A percentile compares a stretch with the other conserved stretches of the same genome.
Evolutionary conservation across 1,140 invertebrate species (phyloP).

Genomic region (Monomorium pharaonis): DNA sequence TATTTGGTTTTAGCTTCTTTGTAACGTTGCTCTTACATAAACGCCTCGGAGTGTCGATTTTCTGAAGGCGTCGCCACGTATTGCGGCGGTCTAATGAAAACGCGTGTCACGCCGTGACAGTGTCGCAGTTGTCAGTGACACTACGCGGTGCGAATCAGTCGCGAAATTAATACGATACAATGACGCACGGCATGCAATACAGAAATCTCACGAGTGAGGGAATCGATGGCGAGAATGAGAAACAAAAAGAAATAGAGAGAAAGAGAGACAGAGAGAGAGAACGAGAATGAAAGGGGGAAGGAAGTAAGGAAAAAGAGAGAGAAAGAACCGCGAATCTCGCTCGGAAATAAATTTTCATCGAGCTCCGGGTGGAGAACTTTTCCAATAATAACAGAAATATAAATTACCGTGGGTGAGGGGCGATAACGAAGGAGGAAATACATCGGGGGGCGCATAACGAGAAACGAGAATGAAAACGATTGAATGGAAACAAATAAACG

Average conservation of each 20-base stretch:
- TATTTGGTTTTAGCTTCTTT: neutral
- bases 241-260: neutral
- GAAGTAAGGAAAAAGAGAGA: neutral
- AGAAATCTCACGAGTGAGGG: conserved; percentile 6
- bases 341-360: conserved; percentile 58
- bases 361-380: conserved; percentile 30
- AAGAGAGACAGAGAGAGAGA: neutral
- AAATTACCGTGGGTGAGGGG: conserved; percentile 41
- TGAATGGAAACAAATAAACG: conserved; percentile 51
- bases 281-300: neutral
- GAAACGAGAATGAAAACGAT: conserved; percentile 59
- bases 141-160: conserved; percentile 22
- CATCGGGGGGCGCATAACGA: conserved; percentile 44
- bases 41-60: neutral
- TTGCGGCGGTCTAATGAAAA: conserved; percentile 21
- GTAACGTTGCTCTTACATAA: conserved; percentile 25
- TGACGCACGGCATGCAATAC: conserved; percentile 2
- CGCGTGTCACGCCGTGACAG: conserved; percentile 34
- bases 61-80: conserved; percentile 24
- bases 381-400: conserved; percentile 61
- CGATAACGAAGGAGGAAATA: conserved; percentile 52
- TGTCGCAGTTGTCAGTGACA: conserved; percentile 27
- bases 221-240: conserved; percentile 15
- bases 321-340: neutral
- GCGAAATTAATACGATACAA: conserved; percentile 51